Evolutionary conservation across 2,888 invertebrate genomes (phyloP).

Genomic region (Tachystola acroxantha): DNA sequence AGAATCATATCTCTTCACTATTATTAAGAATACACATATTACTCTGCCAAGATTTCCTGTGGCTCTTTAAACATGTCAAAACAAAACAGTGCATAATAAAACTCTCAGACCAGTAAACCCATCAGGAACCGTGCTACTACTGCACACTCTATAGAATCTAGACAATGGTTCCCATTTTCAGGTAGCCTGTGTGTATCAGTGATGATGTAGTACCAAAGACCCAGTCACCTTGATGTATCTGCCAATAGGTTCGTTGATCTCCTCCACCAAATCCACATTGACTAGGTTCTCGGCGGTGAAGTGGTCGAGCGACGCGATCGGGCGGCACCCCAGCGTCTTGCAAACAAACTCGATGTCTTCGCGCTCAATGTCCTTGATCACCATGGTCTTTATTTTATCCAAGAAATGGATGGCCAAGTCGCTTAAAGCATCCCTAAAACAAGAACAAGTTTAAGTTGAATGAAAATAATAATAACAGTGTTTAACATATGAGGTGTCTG

Average conservation of each 20-base stretch:
- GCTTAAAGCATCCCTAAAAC: slow-evolving; percentile 94
- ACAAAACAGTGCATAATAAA: too few species aligned
- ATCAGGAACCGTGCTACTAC: too few species aligned
- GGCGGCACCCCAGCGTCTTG: slow-evolving; percentile 95
- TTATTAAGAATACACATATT: too few species aligned
- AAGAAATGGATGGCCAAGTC: slow-evolving; percentile 98
- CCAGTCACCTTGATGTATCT: slow-evolving; percentile 91
- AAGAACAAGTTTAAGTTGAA: slow-evolving; percentile 8
- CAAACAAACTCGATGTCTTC: slow-evolving; percentile 99
- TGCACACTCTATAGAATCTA: too few species aligned
- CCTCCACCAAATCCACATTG: slow-evolving; percentile 95
- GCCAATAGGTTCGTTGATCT: slow-evolving; percentile 91
- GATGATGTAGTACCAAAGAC: too few species aligned
- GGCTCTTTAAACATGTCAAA: too few species aligned
- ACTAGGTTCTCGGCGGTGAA: slow-evolving; percentile 95
- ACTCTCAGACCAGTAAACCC: too few species aligned
- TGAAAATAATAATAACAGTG: background rate
- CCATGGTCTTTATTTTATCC: slow-evolving; percentile 99
- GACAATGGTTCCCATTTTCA: too few species aligned
- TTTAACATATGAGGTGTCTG: background rate
- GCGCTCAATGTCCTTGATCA: slow-evolving; percentile 97
- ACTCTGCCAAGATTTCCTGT: too few species aligned
- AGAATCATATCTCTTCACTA: too few species aligned
- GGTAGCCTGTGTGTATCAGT: too few species aligned
- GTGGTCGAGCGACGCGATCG: slow-evolving; percentile 99